Conservation (phyloP, 2,797 vertebrate genomes). For the Muscicapa striata region DNA sequence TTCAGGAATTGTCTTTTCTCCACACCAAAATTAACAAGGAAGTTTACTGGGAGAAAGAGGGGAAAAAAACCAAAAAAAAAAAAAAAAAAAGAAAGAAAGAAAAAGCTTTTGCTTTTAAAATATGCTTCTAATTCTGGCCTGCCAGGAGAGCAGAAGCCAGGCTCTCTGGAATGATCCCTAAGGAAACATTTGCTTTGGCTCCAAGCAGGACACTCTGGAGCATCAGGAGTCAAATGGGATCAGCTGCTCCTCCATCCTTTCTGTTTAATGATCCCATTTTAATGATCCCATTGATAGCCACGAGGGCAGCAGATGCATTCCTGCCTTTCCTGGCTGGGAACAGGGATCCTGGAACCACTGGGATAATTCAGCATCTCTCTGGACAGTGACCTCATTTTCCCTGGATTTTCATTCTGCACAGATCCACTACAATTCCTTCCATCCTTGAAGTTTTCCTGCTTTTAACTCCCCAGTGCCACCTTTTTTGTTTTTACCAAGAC, state of each 20-base stretch:
- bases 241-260: slow-evolving; percentile 12
- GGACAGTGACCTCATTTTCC: neutral
- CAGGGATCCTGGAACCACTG: accelerated
- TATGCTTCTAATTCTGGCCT: slow-evolving; percentile 25
- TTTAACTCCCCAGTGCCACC: neutral
- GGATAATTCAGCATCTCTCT: neutral
- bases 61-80: accelerated
- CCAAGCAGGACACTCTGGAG: neutral
- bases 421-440: neutral
- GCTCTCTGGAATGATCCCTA: slow-evolving; percentile 41
- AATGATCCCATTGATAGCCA: neutral
- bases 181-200: slow-evolving; percentile 66
- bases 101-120: neutral
- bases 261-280: neutral
- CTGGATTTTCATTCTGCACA: neutral
- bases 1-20: neutral
- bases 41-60: neutral
- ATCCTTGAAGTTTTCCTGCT: neutral
- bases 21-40: neutral
- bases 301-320: neutral
- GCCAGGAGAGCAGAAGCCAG: neutral
- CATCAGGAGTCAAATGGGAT: slow-evolving; percentile 29
- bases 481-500: neutral
- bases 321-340: neutral
- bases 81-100: accelerated